A percentile compares a stretch with the other conserved stretches of the same genome.
Conservation (phyloP, 1,140 invertebrate genomes). For the Zaprionus camerounensis region DNA sequence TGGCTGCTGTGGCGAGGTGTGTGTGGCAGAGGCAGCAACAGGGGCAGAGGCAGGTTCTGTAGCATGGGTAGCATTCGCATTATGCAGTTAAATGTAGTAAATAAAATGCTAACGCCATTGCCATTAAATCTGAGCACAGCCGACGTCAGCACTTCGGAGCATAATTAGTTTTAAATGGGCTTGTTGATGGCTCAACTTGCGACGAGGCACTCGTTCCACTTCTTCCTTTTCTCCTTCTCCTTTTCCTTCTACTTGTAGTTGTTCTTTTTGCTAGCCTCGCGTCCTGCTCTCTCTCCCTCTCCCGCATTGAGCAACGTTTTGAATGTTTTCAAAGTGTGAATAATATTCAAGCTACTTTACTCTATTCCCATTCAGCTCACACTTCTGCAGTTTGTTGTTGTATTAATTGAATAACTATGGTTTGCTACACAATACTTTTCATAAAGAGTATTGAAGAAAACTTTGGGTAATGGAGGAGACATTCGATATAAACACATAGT, state of each 20-base stretch:
- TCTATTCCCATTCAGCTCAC: neutral
- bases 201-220: constrained; percentile 10
- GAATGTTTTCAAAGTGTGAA: constrained; percentile 1
- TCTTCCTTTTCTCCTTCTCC: neutral
- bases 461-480: neutral
- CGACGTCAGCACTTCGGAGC: constrained; percentile 57
- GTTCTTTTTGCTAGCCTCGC: neutral
- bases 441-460: neutral
- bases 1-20: constrained; percentile 1
- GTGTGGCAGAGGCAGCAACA: no score
- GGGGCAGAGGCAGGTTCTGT: neutral
- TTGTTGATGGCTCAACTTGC: constrained; percentile 59
- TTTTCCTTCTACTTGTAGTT: constrained; percentile 4
- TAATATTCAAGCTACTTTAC: neutral
- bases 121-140: constrained; percentile 61
- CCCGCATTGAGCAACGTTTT: neutral
- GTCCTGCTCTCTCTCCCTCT: neutral
- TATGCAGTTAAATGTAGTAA: constrained; percentile 80
- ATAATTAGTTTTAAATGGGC: constrained; percentile 73
- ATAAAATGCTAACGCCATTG: constrained; percentile 76
- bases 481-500: neutral
- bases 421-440: neutral
- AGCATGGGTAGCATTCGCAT: constrained; percentile 35
- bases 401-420: neutral
- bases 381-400: neutral